Percentiles rank a stretch among this genome's conserved stretches.
These are phyloP conservation scores for Spilarctia lutea DNA, from an alignment of 2,888 invertebrate genomes.

Conservation along the genomic window DNA sequence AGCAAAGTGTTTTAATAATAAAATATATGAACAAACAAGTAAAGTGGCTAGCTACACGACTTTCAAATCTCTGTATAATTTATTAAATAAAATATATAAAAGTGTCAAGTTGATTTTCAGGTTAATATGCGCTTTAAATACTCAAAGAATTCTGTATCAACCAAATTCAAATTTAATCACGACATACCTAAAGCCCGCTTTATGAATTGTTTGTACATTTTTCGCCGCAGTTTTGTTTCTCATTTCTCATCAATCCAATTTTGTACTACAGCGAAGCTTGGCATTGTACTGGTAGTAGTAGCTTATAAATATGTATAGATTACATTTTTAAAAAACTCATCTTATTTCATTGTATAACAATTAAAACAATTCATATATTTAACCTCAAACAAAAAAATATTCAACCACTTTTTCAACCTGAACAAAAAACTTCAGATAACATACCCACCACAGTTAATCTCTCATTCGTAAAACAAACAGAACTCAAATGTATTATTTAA, in stretches of 20 bases:
- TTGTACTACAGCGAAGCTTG: no score
- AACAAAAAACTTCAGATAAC: constrained; percentile 31
- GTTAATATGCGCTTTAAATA: no score
- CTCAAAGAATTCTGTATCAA: no score
- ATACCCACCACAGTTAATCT: constrained; percentile 46
- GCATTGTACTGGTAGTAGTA: neutral
- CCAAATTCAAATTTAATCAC: no score
- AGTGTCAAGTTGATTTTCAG: no score
- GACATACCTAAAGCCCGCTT: no score
- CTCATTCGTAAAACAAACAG: constrained; percentile 51
- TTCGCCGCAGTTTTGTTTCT: no score
- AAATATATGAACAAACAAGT: neutral
- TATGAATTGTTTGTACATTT: no score
- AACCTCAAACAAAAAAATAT: constrained; percentile 17
- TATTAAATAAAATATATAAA: no score
- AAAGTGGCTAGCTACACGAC: neutral
- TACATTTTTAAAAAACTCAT: neutral
- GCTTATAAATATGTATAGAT: neutral
- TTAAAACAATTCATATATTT: constrained; percentile 41
- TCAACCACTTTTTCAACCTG: constrained; percentile 16
- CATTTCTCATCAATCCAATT: no score
- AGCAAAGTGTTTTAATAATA: neutral
- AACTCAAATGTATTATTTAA: constrained; percentile 56
- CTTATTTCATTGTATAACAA: constrained; percentile 22
- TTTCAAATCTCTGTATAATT: neutral